Evolutionary conservation across 2,797 vertebrate genomes (phyloP).

Genomic region (Lepus townsendii): DNA sequence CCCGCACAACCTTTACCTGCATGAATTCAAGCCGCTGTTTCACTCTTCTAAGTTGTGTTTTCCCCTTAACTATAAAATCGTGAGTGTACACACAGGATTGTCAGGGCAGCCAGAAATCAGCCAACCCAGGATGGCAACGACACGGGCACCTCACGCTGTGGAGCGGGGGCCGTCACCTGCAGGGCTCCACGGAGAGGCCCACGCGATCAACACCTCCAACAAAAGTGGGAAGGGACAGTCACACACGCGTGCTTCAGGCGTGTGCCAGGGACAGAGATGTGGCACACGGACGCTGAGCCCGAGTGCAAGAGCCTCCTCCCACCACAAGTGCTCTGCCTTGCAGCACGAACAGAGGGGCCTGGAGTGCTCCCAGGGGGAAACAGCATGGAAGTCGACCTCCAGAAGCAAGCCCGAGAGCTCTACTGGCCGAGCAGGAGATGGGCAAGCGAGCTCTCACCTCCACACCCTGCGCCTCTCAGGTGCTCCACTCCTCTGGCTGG

Average conservation of each 20-base stretch:
- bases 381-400: not conserved
- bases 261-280: not conserved
- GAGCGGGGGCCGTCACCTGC: not conserved
- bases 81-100: not conserved
- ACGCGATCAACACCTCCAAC: not conserved
- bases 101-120: constrained; percentile 25
- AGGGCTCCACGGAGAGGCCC: not conserved
- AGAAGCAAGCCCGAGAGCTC: not conserved
- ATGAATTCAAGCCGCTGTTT: constrained; percentile 52
- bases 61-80: not conserved
- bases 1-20: not conserved
- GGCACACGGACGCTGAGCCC: no score
- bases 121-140: not conserved
- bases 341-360: not conserved
- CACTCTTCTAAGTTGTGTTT: not conserved
- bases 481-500: no score
- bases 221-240: no score
- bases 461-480: not conserved
- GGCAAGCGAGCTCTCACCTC: not conserved
- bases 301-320: not conserved
- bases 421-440: not conserved
- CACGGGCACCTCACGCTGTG: no score
- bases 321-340: not conserved
- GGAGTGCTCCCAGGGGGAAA: not conserved
- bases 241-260: not conserved